Evolutionary conservation across 2,888 invertebrate species (phyloP).

Genomic region (Tribolium freemani): DNA sequence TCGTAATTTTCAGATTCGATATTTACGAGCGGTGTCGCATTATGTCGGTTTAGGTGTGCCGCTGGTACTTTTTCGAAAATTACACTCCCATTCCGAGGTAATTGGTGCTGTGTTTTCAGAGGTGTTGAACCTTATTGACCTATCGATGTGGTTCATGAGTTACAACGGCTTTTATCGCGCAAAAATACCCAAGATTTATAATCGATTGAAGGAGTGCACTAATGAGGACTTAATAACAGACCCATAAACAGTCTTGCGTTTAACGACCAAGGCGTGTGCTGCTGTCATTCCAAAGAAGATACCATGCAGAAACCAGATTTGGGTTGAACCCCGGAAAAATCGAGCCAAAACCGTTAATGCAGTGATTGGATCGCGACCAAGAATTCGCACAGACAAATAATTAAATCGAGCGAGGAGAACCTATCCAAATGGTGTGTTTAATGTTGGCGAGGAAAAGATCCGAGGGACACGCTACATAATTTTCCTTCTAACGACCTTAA

Average conservation of each 20-base stretch:
- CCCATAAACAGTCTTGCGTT: conserved; percentile 17
- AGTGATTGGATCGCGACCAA: no score
- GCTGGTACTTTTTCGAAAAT: conserved; percentile 13
- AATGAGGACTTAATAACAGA: conserved; percentile 26
- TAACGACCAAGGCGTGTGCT: conserved; percentile 20
- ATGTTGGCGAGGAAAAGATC: background rate
- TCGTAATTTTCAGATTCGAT: conserved; percentile 16
- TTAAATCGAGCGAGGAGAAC: no score
- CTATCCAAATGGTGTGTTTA: background rate
- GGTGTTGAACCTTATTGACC: conserved; percentile 25
- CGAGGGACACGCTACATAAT: conserved; percentile 2
- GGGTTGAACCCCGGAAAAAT: background rate
- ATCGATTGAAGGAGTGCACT: conserved; percentile 18
- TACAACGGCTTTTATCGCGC: conserved; percentile 1
- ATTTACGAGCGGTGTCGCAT: conserved; percentile 19
- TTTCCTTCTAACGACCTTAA: conserved; percentile 14
- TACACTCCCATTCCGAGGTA: conserved; percentile 12
- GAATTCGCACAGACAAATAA: no score
- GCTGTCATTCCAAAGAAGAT: background rate
- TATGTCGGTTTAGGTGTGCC: conserved; percentile 22
- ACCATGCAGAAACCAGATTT: background rate
- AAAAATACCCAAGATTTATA: conserved; percentile 4
- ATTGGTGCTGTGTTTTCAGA: background rate
- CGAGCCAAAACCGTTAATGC: background rate
- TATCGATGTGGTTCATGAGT: conserved; percentile 19